Base-by-base conservation (phyloP, 1,140 invertebrate species). In the Drepana arcuata region DNA sequence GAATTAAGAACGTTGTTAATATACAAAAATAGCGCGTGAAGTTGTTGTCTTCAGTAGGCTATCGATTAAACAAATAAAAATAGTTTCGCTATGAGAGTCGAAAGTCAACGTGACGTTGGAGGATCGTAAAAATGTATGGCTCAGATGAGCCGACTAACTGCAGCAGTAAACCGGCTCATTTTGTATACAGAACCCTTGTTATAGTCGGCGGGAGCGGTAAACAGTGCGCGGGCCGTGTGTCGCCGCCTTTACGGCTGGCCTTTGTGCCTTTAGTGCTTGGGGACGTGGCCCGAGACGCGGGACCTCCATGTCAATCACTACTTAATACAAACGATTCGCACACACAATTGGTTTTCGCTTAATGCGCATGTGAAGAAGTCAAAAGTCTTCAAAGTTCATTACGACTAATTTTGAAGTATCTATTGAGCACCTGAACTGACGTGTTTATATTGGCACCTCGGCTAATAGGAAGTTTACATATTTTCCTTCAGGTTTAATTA, bases 51-150 rank as follows among this genome's bases (percentile, higher is more conserved):
- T 75, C 66, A 72, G 63, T 70, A 68, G 64, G 34, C 57, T 74
- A 78, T 81, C 65, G 77, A 79, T 81, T 81, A 78, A 81, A 81
- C 72, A 77, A 78, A 81, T 81, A 77, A 81, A 81, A 68, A 55
- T 33, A 56, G 73, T 78, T 74, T 75, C 65, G 70, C 71, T 61
- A 65, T 67, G 56, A 71, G 74, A 78, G 71, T 62, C 72, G 60
- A 69, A 72, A 73, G 69, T 67, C 68, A 70, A 69, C 58, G 64
- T 73, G 72, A 77, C 64, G 67, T 55, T 62, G 57, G 58, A 66
- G 61, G 54, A 53, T 81, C 77, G 63, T 81, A 79, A 81, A 81
- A 75, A 60, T 63, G 72, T 74, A 81, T 72, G 63, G 73, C 63
- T 67, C 68, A 78, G 77, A 81, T 72, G 61, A 71, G 68, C 77